Conservation (phyloP, 1,140 invertebrate species). For the Vanessa atalanta region DNA sequence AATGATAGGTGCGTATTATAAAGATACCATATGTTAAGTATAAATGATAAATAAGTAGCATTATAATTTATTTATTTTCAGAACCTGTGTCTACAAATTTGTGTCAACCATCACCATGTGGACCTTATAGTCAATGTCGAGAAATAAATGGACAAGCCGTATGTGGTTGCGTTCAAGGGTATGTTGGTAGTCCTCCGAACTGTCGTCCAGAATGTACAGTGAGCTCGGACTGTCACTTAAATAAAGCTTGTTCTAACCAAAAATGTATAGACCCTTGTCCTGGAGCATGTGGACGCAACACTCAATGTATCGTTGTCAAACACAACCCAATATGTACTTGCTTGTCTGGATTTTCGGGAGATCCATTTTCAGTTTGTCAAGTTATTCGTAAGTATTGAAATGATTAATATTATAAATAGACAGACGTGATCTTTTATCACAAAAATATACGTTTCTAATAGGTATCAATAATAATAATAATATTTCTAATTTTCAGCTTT, state of each 20-base stretch:
- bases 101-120: slow-evolving; percentile 84
- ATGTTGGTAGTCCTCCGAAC: slow-evolving; percentile 86
- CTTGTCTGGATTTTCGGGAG: slow-evolving; percentile 82
- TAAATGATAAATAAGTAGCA: not conserved
- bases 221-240: slow-evolving; percentile 85
- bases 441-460: not conserved
- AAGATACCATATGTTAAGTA: not conserved
- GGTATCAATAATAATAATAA: not conserved
- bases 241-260: slow-evolving; percentile 84
- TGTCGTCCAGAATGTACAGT: slow-evolving; percentile 87
- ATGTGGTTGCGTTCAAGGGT: slow-evolving; percentile 86
- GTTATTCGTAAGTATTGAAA: slow-evolving; percentile 78
- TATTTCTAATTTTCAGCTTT: slow-evolving; percentile 50
- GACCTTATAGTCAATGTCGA: slow-evolving; percentile 86
- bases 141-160: slow-evolving; percentile 84
- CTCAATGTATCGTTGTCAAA: slow-evolving; percentile 84
- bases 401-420: not conserved
- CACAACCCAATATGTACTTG: slow-evolving; percentile 86
- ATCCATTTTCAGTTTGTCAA: slow-evolving; percentile 83
- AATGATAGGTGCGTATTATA: slow-evolving; percentile 54
- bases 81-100: slow-evolving; percentile 66
- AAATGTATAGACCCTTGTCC: slow-evolving; percentile 88
- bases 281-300: slow-evolving; percentile 86
- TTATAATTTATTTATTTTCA: slow-evolving; percentile 46
- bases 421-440: not conserved